phyloP scores from a whole-genome alignment of 2,797 vertebrate genomes.

The Sardinella longiceps region DNA sequence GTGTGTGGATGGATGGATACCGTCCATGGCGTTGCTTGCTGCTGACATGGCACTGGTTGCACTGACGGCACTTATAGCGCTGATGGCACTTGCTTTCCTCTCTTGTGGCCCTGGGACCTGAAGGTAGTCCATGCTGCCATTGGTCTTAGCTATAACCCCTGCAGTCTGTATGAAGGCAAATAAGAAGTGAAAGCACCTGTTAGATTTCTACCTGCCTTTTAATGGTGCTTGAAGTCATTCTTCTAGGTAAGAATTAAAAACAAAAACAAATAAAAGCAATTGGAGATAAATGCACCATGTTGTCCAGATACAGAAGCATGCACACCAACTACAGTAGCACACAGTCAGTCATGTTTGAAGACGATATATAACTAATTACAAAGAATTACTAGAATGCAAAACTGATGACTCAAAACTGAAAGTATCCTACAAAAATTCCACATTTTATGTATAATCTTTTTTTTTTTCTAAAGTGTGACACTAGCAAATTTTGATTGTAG shows the following conservation, averaged over 20 bases:
- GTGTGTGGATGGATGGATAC: not conserved
- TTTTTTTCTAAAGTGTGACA: not conserved
- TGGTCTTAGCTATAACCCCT: constrained; percentile 37
- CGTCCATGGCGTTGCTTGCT: not conserved
- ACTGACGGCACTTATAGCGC: constrained; percentile 48
- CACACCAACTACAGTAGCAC: too few species aligned
- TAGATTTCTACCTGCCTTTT: not conserved
- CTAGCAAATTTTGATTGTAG: not conserved
- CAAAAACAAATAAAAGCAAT: too few species aligned
- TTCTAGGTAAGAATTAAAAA: too few species aligned
- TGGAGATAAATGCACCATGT: too few species aligned
- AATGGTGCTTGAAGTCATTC: too few species aligned
- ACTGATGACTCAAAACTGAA: too few species aligned
- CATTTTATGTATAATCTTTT: not conserved
- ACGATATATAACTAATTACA: too few species aligned
- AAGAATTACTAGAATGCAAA: too few species aligned
- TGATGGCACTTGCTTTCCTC: constrained; percentile 63
- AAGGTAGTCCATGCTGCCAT: constrained; percentile 57
- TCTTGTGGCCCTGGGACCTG: constrained; percentile 63
- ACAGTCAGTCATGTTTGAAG: too few species aligned
- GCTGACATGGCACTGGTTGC: not conserved
- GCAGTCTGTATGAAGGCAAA: not conserved
- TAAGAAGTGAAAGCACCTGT: not conserved
- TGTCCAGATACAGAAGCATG: too few species aligned
- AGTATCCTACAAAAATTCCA: too few species aligned